Percentiles rank a stretch among this genome's conserved stretches.
Evolutionary conservation across 1,140 invertebrate species (phyloP).

Genomic region (Pseudoatta argentina): DNA sequence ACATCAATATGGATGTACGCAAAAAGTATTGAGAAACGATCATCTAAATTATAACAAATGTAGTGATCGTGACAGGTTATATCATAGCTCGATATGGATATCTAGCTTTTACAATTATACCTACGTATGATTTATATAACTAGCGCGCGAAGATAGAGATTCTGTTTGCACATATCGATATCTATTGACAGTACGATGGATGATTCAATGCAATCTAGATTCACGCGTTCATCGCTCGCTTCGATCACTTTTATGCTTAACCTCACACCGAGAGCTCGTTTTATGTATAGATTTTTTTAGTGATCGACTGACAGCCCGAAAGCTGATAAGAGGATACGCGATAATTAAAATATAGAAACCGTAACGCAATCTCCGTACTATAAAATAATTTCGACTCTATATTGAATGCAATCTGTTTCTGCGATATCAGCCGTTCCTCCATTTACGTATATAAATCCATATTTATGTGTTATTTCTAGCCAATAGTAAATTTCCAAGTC

Average conservation of each 20-base stretch:
- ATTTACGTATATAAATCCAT: slow-evolving; percentile 58
- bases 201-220: slow-evolving; percentile 70
- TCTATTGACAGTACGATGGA: slow-evolving; percentile 66
- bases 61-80: slow-evolving; percentile 49
- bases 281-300: slow-evolving; percentile 33
- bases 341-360: slow-evolving; percentile 58
- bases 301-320: slow-evolving; percentile 45
- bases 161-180: slow-evolving; percentile 54
- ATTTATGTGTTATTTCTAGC: slow-evolving; percentile 58
- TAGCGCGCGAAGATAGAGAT: slow-evolving; percentile 46
- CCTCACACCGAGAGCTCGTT: slow-evolving; percentile 33
- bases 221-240: slow-evolving; percentile 48
- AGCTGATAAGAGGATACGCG: slow-evolving; percentile 63
- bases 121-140: slow-evolving; percentile 57
- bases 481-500: slow-evolving; percentile 53
- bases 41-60: slow-evolving; percentile 57
- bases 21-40: slow-evolving; percentile 50
- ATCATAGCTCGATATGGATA: slow-evolving; percentile 38
- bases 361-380: slow-evolving; percentile 23
- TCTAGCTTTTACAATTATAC: slow-evolving; percentile 57
- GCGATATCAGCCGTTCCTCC: slow-evolving; percentile 5
- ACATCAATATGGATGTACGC: not conserved
- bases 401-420: slow-evolving; percentile 54
- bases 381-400: slow-evolving; percentile 54
- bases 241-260: slow-evolving; percentile 65